phyloP scores from a whole-genome alignment of 1,140 invertebrate genomes.

The Drosophila leontia region DNA sequence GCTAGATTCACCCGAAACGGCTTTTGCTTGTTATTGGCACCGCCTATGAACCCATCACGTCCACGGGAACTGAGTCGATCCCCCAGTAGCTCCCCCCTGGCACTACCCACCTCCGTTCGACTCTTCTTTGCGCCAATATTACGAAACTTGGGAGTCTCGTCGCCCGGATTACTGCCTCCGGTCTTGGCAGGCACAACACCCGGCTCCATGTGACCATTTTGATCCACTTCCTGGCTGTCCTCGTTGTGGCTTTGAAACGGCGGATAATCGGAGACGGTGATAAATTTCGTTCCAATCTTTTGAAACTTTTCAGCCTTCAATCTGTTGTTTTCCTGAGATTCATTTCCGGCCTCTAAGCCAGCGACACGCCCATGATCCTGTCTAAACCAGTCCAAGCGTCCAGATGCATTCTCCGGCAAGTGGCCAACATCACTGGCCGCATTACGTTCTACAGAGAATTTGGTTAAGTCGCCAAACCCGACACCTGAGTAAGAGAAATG shows the following conservation, averaged over 20 bases:
- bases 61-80: conserved; percentile 60
- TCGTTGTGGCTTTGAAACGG: conserved; percentile 45
- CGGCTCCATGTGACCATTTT: conserved; percentile 60
- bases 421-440: conserved; percentile 19
- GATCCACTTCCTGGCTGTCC: conserved; percentile 36
- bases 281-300: conserved; percentile 53
- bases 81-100: conserved; percentile 53
- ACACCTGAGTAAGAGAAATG: conserved; percentile 18
- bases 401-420: conserved; percentile 15
- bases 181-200: conserved; percentile 44
- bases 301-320: conserved; percentile 43
- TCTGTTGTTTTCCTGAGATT: conserved; percentile 41
- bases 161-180: conserved; percentile 32
- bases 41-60: conserved; percentile 66
- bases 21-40: conserved; percentile 73
- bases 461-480: conserved; percentile 44
- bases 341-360: conserved; percentile 23
- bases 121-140: conserved; percentile 66
- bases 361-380: conserved; percentile 30
- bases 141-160: conserved; percentile 60
- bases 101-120: conserved; percentile 63
- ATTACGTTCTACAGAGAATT: conserved; percentile 32
- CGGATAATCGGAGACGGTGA: conserved; percentile 56
- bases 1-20: conserved; percentile 67
- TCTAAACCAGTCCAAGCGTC: conserved; percentile 50